A percentile compares a stretch with the other conserved stretches of the same genome.
phyloP scores from a whole-genome alignment of 2,113 vertebrate species.

The Phoenicopterus ruber region DNA sequence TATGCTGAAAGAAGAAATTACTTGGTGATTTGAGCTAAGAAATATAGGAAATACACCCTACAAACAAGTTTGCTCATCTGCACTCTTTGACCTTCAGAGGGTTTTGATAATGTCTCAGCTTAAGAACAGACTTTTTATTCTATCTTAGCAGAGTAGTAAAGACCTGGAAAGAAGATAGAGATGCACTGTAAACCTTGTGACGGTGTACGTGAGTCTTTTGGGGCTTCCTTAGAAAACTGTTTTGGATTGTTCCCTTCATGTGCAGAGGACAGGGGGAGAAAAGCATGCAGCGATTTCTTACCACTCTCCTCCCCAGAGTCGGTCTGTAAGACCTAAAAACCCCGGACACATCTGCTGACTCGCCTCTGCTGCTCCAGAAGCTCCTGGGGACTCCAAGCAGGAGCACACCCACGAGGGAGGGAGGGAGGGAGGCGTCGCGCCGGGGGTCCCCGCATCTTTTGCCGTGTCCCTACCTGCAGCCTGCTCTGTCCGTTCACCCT shows the following conservation, averaged over 20 bases:
- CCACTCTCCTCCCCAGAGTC: not conserved
- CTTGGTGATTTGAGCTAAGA: not conserved
- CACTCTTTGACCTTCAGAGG: not conserved
- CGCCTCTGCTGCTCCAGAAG: not conserved
- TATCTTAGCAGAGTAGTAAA: not conserved
- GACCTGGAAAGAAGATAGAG: not conserved
- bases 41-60: not conserved
- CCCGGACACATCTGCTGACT: not conserved
- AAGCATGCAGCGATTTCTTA: not conserved
- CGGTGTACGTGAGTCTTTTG: not conserved
- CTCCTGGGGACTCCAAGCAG: not conserved
- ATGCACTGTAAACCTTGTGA: not conserved
- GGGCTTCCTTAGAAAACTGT: not conserved
- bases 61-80: not conserved
- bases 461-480: not conserved
- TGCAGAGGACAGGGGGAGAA: not conserved
- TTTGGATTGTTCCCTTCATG: not conserved
- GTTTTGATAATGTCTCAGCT: not conserved
- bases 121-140: not conserved
- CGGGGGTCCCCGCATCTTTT: not conserved
- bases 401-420: not conserved
- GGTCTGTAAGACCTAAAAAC: not conserved
- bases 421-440: accelerated
- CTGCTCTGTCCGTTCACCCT: not conserved
- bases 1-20: not conserved